A percentile compares a stretch with the other conserved stretches of the same genome.
Conservation (phyloP, 2,797 vertebrate species). For the Pipistrellus pipistrellus region DNA sequence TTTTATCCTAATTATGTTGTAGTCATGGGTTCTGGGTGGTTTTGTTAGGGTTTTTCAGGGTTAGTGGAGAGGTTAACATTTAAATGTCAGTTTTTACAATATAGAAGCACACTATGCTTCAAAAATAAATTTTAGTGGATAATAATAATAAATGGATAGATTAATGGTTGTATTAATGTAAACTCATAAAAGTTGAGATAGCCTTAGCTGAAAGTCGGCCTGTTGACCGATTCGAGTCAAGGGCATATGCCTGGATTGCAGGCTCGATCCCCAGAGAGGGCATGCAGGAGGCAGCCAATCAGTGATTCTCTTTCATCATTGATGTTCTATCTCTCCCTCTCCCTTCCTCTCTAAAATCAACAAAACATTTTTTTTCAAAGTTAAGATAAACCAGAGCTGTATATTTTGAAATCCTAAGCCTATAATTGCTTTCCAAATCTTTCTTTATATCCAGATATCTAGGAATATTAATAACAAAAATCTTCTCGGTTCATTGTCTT, state of each 20-base stretch:
- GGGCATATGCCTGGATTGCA: too few species aligned
- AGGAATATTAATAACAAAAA: not conserved
- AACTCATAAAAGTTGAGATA: not conserved
- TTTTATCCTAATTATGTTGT: constrained; percentile 41
- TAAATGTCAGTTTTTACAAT: not conserved
- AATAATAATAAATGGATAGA: not conserved
- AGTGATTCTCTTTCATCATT: too few species aligned
- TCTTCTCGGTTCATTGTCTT: not conserved
- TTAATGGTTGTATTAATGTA: not conserved
- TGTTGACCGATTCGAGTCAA: too few species aligned
- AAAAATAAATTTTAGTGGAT: constrained; percentile 31
- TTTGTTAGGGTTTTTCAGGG: not conserved
- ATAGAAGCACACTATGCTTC: not conserved
- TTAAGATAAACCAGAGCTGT: not conserved
- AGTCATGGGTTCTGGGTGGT: not conserved
- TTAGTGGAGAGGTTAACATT: not conserved
- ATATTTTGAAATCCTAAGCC: not conserved
- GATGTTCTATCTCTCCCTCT: too few species aligned
- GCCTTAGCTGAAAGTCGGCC: too few species aligned
- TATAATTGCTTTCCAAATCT: not conserved
- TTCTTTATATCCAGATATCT: not conserved
- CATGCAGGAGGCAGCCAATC: too few species aligned
- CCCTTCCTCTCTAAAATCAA: too few species aligned
- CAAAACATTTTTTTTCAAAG: not conserved
- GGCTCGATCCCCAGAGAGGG: too few species aligned